Conservation (phyloP, 2,797 vertebrate genomes). For the Anabas testudineus region DNA sequence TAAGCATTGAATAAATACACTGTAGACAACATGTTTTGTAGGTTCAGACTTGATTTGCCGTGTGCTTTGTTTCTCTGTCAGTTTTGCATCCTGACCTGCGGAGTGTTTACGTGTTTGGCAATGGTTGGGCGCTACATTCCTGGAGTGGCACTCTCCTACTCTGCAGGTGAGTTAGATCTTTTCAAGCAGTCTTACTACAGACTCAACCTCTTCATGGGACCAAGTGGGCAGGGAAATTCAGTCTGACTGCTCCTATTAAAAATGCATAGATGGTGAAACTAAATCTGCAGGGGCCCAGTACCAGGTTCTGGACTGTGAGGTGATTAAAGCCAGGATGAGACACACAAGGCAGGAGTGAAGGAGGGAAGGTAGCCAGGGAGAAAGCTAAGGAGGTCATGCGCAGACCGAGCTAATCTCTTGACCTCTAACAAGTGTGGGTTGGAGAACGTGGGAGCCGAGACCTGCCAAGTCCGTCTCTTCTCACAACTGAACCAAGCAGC, state of each 20-base stretch:
- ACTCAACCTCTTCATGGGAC: conserved; percentile 27
- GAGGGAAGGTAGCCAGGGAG: conserved; percentile 44
- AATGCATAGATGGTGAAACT: conserved; percentile 73
- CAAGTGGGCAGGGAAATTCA: conserved; percentile 40
- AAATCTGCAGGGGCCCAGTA: conserved; percentile 58
- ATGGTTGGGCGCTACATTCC: conserved; percentile 91
- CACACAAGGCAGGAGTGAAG: conserved; percentile 36
- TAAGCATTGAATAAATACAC: not conserved
- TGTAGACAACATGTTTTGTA: not conserved
- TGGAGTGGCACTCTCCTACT: conserved; percentile 92
- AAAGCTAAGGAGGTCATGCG: conserved; percentile 69
- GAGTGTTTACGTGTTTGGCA: conserved; percentile 89
- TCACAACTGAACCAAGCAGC: conserved; percentile 49
- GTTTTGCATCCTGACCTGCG: conserved; percentile 94
- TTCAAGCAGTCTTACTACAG: conserved; percentile 31
- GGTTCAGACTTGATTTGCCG: conserved; percentile 13
- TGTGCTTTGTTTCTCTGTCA: conserved; percentile 68
- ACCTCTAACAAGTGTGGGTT: conserved; percentile 45
- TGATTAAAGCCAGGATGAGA: conserved; percentile 72
- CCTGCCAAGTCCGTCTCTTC: conserved; percentile 34
- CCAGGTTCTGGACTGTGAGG: conserved; percentile 48
- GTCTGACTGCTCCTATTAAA: conserved; percentile 62
- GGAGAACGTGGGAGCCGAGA: conserved; percentile 26
- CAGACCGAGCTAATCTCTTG: conserved; percentile 69
- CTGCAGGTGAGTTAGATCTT: conserved; percentile 88